phyloP scores from a whole-genome alignment of 2,888 invertebrate genomes.

The Osmoderma eremita region DNA sequence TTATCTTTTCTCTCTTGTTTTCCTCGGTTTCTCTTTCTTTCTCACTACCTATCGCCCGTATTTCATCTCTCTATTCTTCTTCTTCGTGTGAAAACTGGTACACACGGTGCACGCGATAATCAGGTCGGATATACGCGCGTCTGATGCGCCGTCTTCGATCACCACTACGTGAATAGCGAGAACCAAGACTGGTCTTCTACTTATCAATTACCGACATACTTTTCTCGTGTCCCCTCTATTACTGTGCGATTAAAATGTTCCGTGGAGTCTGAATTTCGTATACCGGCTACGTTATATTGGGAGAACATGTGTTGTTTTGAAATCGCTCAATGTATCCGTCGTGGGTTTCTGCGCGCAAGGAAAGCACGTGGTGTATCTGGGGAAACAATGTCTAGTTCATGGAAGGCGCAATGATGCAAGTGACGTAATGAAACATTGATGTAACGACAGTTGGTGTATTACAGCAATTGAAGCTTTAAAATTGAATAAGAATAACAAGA shows the following conservation, averaged over 20 bases:
- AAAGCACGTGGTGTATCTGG: slow-evolving; percentile 7
- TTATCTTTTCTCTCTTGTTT: slow-evolving; percentile 16
- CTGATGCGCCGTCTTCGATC: slow-evolving; percentile 56
- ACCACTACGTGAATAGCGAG: slow-evolving; percentile 57
- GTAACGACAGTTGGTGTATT: neutral
- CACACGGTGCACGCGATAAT: slow-evolving; percentile 55
- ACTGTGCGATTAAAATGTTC: slow-evolving; percentile 18
- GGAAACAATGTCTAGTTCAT: slow-evolving; percentile 38
- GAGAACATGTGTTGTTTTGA: neutral
- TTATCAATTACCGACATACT: slow-evolving; percentile 62
- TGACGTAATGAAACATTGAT: too few relatives aligned
- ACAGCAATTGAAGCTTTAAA: neutral
- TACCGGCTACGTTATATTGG: slow-evolving; percentile 1
- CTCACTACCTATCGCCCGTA: slow-evolving; percentile 25
- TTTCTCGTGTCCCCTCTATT: slow-evolving; percentile 44
- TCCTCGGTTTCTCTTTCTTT: slow-evolving; percentile 2
- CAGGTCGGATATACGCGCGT: slow-evolving; percentile 56
- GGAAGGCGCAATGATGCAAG: slow-evolving; percentile 29
- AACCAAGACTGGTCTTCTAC: slow-evolving; percentile 52
- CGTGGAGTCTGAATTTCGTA: slow-evolving; percentile 17
- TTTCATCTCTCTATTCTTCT: neutral
- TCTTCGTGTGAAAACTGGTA: slow-evolving; percentile 53
- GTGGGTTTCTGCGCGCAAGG: slow-evolving; percentile 5
- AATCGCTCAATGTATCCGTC: slow-evolving; percentile 1
- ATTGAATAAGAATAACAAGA: too few relatives aligned